phyloP scores from a whole-genome alignment of 2,797 vertebrate species.

The Mionectes olivaceus region DNA sequence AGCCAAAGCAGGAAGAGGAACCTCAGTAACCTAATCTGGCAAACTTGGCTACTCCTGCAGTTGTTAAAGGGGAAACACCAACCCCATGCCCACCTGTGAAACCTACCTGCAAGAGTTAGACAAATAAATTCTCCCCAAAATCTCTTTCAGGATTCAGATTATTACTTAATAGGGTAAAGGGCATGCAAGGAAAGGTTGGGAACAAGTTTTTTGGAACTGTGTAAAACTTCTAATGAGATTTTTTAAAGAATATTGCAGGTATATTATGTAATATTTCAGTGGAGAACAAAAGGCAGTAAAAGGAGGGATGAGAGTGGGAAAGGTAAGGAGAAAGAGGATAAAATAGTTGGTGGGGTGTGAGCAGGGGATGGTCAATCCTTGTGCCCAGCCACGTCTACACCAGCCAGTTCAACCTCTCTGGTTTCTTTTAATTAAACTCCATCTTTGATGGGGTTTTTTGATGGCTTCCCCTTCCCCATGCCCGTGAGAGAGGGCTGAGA shows the following conservation, averaged over 20 bases:
- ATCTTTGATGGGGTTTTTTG: background rate
- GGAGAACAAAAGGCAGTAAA: background rate
- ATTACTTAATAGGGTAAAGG: background rate
- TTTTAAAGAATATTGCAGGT: background rate
- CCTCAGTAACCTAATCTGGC: background rate
- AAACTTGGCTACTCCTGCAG: background rate
- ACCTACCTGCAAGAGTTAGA: no score
- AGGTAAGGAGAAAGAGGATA: background rate
- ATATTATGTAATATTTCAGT: background rate
- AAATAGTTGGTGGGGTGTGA: background rate
- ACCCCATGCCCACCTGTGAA: background rate
- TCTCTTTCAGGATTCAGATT: background rate
- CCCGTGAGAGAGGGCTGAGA: fast-evolving
- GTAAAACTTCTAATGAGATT: background rate
- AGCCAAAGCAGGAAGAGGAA: background rate
- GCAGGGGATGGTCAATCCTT: fast-evolving
- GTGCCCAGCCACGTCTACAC: fast-evolving
- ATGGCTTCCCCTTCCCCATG: fast-evolving
- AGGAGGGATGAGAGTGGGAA: background rate
- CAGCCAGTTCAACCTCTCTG: background rate
- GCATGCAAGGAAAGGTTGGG: background rate
- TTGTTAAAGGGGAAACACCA: background rate
- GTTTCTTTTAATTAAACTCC: background rate
- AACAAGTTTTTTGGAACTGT: background rate
- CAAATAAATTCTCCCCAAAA: background rate